Conservation (phyloP, 2,113 vertebrate species). For the Thryonomys swinderianus region DNA sequence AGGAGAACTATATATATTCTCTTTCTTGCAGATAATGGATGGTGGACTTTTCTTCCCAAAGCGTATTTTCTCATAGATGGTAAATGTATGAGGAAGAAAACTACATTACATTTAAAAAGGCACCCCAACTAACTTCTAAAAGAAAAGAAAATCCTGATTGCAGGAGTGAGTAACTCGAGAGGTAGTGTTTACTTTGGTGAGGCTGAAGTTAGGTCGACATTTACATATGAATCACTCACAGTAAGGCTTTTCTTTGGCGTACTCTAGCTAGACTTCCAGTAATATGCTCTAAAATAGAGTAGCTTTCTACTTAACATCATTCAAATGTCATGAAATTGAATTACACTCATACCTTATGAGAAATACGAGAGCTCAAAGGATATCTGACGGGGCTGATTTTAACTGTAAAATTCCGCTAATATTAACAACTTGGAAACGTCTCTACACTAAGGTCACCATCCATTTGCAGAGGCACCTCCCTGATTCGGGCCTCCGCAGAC, state of each 20-base stretch:
- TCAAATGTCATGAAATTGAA: constrained; percentile 17
- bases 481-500: background rate
- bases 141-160: background rate
- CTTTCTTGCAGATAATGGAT: constrained; percentile 26
- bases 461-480: background rate
- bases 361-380: background rate
- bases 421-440: constrained; percentile 35
- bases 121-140: constrained; percentile 17
- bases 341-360: background rate
- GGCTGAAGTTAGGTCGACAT: background rate
- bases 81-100: constrained; percentile 42
- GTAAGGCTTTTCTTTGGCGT: constrained; percentile 1
- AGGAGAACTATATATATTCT: background rate
- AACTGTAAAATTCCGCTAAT: background rate
- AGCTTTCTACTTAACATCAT: constrained; percentile 34
- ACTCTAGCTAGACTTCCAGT: background rate
- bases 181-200: constrained; percentile 25
- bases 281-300: constrained; percentile 43
- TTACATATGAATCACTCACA: constrained; percentile 41
- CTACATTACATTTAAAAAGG: constrained; percentile 26
- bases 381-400: constrained; percentile 12
- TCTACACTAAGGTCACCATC: background rate
- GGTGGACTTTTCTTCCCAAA: constrained; percentile 44
- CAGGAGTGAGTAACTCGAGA: background rate
- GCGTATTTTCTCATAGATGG: background rate